These are phyloP conservation scores for Ctenoplectra terminalis DNA, from an alignment of 1,140 invertebrate species.

Conservation along the genomic window DNA sequence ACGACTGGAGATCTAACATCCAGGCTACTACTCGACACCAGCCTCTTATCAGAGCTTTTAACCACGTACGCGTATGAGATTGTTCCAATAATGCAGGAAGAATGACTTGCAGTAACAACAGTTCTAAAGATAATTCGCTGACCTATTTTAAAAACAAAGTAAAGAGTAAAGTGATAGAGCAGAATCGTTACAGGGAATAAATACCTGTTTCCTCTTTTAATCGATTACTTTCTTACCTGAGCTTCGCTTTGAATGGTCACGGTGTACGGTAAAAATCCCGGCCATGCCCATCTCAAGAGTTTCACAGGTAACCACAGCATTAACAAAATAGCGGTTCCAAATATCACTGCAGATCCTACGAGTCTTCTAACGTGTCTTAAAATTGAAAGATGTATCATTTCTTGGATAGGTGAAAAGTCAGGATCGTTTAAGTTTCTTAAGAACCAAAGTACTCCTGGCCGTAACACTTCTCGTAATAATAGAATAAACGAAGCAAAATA, in stretches of 20 bases:
- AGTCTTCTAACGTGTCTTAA: conserved; percentile 94
- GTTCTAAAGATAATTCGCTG: conserved; percentile 96
- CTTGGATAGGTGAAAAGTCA: conserved; percentile 99
- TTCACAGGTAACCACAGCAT: conserved; percentile 98
- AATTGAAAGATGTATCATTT: conserved; percentile 99
- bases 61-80: conserved; percentile 95
- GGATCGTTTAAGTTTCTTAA: conserved; percentile 98
- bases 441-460: conserved; percentile 98
- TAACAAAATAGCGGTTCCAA: conserved; percentile 96
- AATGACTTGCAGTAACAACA: conserved; percentile 97
- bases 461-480: conserved; percentile 94
- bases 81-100: conserved; percentile 98
- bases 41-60: conserved; percentile 92
- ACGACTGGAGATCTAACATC: conserved; percentile 93
- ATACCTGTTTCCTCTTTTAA: conserved; percentile 69
- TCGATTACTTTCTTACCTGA: conserved; percentile 82
- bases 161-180: neutral
- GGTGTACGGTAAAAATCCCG: conserved; percentile 96
- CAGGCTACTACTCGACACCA: conserved; percentile 96
- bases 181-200: neutral
- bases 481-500: conserved; percentile 99
- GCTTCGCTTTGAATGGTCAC: conserved; percentile 92
- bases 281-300: conserved; percentile 92
- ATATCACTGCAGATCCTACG: conserved; percentile 96
- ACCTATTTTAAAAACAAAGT: conserved; percentile 80